Conservation (phyloP, 1,140 invertebrate genomes). For the Drosophila erecta region DNA sequence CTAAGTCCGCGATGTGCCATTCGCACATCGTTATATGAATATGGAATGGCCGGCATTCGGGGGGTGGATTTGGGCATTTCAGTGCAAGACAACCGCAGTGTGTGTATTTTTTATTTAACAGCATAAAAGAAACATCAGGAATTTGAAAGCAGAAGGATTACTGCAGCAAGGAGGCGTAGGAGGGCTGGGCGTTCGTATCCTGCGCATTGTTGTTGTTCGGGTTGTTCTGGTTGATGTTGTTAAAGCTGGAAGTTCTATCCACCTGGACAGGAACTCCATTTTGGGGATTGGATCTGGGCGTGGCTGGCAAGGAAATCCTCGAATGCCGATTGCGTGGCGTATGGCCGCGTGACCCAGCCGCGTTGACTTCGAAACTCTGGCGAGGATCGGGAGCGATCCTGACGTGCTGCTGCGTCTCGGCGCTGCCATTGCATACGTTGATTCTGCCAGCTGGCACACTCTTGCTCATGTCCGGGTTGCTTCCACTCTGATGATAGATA, state of each 20-base stretch:
- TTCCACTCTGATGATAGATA: background rate
- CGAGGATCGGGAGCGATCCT: background rate
- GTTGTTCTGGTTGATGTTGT: no score
- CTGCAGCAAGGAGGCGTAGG: conserved; percentile 23
- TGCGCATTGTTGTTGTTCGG: background rate
- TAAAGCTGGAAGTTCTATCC: no score
- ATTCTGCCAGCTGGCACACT: background rate
- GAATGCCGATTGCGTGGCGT: no score
- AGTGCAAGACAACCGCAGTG: background rate
- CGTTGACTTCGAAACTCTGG: background rate
- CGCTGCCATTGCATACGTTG: background rate
- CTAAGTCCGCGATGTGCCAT: conserved; percentile 68
- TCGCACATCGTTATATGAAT: conserved; percentile 77
- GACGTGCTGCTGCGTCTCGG: background rate
- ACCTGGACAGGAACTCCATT: no score
- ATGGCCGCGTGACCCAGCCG: no score
- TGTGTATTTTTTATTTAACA: conserved; percentile 13
- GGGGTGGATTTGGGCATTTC: no score
- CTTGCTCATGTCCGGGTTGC: background rate
- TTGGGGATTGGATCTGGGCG: no score
- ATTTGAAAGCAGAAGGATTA: background rate
- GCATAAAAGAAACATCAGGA: background rate
- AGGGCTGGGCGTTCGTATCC: background rate
- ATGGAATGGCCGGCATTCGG: conserved; percentile 39
- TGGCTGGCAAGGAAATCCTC: no score